Conservation (phyloP, 2,888 invertebrate genomes). For the Nymphalis c-album region DNA sequence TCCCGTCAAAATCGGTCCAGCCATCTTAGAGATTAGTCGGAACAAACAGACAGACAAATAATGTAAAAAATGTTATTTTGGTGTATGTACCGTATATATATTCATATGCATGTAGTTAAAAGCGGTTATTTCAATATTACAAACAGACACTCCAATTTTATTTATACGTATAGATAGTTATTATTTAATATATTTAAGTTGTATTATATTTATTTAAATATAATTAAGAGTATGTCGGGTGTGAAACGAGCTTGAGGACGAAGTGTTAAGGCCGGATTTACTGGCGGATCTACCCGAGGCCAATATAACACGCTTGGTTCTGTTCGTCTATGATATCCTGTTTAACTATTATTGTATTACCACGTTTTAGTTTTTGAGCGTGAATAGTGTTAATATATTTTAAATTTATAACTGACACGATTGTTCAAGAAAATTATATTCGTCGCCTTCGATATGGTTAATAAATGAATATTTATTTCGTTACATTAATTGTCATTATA, state of each 20-base stretch:
- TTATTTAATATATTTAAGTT: not conserved
- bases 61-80: too few relatives aligned
- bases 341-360: conserved; percentile 14
- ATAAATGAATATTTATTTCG: conserved; percentile 4
- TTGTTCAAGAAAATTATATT: conserved; percentile 5
- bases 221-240: conserved; percentile 1
- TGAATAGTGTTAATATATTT: not conserved
- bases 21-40: too few relatives aligned
- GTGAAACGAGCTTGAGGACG: conserved; percentile 16
- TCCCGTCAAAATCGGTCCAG: too few relatives aligned
- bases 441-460: conserved; percentile 2
- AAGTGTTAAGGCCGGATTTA: conserved; percentile 38
- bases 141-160: too few relatives aligned
- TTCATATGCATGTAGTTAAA: too few relatives aligned
- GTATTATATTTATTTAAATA: not conserved
- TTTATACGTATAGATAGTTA: too few relatives aligned
- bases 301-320: conserved; percentile 37
- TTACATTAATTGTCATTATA: not conserved
- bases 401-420: conserved; percentile 4
- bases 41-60: too few relatives aligned
- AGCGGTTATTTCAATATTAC: too few relatives aligned
- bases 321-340: conserved; percentile 26
- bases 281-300: conserved; percentile 57
- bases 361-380: not conserved
- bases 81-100: too few relatives aligned